A percentile compares a stretch with the other conserved stretches of the same genome.
Evolutionary conservation across 2,888 invertebrate species (phyloP).

Genomic region (Callyntrura sp.): DNA sequence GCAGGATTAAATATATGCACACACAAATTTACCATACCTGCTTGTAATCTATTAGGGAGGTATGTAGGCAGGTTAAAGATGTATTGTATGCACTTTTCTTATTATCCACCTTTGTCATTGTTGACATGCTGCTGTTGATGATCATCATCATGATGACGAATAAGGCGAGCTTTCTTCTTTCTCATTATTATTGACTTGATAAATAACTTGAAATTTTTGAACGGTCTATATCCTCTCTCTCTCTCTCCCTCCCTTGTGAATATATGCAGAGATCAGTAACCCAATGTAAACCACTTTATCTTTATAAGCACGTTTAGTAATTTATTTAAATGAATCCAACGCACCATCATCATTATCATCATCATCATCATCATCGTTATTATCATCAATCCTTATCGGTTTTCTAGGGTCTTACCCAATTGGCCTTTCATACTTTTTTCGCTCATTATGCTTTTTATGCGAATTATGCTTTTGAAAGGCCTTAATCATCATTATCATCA

Average conservation of each 20-base stretch:
- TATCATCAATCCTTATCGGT: constrained; percentile 33
- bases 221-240: not conserved
- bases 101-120: constrained; percentile 35
- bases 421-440: too few species aligned
- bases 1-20: not conserved
- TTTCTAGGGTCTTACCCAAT: too few species aligned
- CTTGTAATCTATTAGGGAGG: not conserved
- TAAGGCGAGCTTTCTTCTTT: constrained; percentile 53
- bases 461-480: too few species aligned
- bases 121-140: not conserved
- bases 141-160: constrained; percentile 15
- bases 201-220: constrained; percentile 45
- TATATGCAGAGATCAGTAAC: not conserved
- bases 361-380: constrained; percentile 10
- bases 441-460: too few species aligned
- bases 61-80: constrained; percentile 4
- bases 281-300: constrained; percentile 41
- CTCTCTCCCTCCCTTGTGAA: too few species aligned
- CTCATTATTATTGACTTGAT: constrained; percentile 43
- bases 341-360: too few species aligned
- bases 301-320: constrained; percentile 21
- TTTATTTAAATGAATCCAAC: constrained; percentile 40
- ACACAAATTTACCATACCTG: not conserved
- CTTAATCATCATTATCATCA: too few species aligned
- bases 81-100: constrained; percentile 44